Percentiles rank a stretch among this genome's conserved stretches.
Conservation (phyloP, 2,797 vertebrate genomes). For the Toxotes lorentzi region DNA sequence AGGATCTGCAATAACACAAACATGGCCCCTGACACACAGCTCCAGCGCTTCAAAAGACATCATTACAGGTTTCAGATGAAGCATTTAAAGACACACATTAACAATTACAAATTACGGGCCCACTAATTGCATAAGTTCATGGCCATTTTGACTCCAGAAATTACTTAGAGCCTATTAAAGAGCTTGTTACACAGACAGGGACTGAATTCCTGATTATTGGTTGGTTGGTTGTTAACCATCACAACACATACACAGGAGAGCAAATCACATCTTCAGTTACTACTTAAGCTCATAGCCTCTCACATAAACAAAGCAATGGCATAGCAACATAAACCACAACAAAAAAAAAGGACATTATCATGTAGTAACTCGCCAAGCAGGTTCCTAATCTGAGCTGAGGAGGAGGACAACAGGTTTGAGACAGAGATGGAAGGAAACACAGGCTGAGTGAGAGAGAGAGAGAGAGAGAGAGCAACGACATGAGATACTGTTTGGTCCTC, state of each 20-base stretch:
- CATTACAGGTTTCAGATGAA: slow-evolving; percentile 54
- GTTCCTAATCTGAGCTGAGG: slow-evolving; percentile 13
- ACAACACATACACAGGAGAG: neutral
- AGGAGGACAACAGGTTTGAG: slow-evolving; percentile 2
- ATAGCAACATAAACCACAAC: neutral
- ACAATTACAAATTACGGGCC: slow-evolving; percentile 53
- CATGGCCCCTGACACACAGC: slow-evolving; percentile 73
- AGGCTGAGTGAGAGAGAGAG: slow-evolving; percentile 31
- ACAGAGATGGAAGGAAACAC: neutral
- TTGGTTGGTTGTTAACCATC: neutral
- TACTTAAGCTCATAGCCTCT: neutral
- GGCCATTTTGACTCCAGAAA: slow-evolving; percentile 24
- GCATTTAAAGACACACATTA: slow-evolving; percentile 59
- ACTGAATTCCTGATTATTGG: neutral
- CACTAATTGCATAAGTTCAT: slow-evolving; percentile 41
- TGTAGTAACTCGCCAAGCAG: neutral
- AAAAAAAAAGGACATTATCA: neutral
- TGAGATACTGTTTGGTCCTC: slow-evolving; percentile 52
- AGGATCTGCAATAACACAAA: slow-evolving; percentile 81
- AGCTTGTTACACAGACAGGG: neutral
- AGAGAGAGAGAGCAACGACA: slow-evolving; percentile 43
- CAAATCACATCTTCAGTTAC: neutral
- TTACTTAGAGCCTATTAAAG: neutral
- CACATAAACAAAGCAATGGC: neutral
- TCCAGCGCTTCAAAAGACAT: slow-evolving; percentile 71